Evolutionary conservation across 64 coral and sea anemone genomes (phyloP).

Genomic region (Stichodactyla mertensii): DNA sequence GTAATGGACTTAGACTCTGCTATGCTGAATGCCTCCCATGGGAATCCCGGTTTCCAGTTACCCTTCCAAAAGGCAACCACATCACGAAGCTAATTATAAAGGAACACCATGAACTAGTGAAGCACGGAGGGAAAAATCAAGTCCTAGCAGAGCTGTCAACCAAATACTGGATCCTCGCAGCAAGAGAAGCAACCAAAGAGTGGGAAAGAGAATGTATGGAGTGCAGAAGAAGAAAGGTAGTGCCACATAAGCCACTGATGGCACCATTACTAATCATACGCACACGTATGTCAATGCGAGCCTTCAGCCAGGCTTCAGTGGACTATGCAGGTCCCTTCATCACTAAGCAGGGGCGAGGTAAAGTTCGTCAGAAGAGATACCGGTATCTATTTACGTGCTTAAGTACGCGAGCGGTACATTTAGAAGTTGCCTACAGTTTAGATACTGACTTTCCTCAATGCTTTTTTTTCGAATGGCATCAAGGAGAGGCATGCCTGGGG

Average conservation of each 20-base stretch:
- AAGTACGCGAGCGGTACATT: slow-evolving; percentile 21
- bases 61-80: slow-evolving; percentile 20
- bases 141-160: slow-evolving; percentile 30
- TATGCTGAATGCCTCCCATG: slow-evolving; percentile 35
- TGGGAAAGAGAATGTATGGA: slow-evolving; percentile 43
- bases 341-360: slow-evolving; percentile 15
- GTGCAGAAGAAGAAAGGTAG: slow-evolving; percentile 32
- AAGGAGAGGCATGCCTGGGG: slow-evolving; percentile 8
- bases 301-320: slow-evolving; percentile 17
- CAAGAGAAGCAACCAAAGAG: slow-evolving; percentile 50
- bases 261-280: slow-evolving; percentile 34
- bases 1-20: slow-evolving; percentile 28
- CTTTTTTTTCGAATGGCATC: slow-evolving; percentile 18
- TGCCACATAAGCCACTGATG: slow-evolving; percentile 40
- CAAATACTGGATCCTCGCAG: slow-evolving; percentile 44
- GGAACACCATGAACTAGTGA: slow-evolving; percentile 42
- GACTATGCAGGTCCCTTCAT: slow-evolving; percentile 32
- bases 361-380: slow-evolving; percentile 16
- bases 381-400: slow-evolving; percentile 21
- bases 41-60: slow-evolving; percentile 38
- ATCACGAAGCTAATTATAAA: slow-evolving; percentile 55
- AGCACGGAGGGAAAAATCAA: slow-evolving; percentile 49
- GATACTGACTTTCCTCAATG: slow-evolving; percentile 38
- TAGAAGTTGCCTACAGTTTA: slow-evolving; percentile 1
- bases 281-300: slow-evolving; percentile 10